Base-by-base conservation (phyloP, 1,140 invertebrate species). In the Anastatus disparis region DNA sequence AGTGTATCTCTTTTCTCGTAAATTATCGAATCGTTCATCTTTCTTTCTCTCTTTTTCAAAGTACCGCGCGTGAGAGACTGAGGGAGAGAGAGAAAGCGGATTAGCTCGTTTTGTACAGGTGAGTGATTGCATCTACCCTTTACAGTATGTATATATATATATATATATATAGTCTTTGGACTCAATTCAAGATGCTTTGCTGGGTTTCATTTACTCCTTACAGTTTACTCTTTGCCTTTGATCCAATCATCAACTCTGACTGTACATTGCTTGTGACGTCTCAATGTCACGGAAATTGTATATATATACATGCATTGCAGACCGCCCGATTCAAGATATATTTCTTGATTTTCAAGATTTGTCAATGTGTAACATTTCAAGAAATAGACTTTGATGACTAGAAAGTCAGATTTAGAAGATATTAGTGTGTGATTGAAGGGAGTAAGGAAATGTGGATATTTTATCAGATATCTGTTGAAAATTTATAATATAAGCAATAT, bases 291-390 rank as follows among this genome's bases (percentile, higher is more conserved):
- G 42, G 12, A 3, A 3, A 7, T 3, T 17, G 42, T 15, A 3
- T 15, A 3, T 17, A 15, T 15, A 15, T 44, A 8, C 56, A 56
- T 38, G 29, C n/a, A 29, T 29, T 17, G n/a, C n/a, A 17, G 53
- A 56, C 53, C 53, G 35, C 53, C 53, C 53, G 17, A 56, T 56
- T 29, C n/a, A n/a, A n/a, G n/a, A n/a, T n/a, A n/a, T n/a, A n/a
- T n/a, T n/a, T n/a, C n/a, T n/a, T n/a, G n/a, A 29, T 29, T 56
- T 56, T 29, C 29, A 35, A 35, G 20, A 38, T 56, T 56, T 56
- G 53, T 35, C 53, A 56, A 17, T 31, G 27, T 35, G 27, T 29
- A 17, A 17, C 2, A 35, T 56, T 56, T 29, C 17, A 10, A 4
- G 53, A 56, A 56, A 56, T 20, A 1, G 29, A 56, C 29, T 35